A percentile compares a stretch with the other conserved stretches of the same genome.
Conservation (phyloP, 2,797 vertebrate genomes). For the Trematomus bernacchii region DNA sequence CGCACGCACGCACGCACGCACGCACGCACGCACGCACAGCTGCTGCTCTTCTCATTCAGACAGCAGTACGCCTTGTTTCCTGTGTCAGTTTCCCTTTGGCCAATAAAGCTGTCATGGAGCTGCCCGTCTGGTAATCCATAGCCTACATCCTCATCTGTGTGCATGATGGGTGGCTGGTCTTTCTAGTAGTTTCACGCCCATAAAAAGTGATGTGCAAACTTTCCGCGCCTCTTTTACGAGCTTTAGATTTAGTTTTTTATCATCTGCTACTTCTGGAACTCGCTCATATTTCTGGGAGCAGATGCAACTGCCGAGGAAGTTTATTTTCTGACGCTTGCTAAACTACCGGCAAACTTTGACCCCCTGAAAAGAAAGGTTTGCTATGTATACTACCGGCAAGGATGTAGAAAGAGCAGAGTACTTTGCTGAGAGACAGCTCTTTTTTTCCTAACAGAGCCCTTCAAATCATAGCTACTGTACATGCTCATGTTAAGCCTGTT, state of each 20-base stretch:
- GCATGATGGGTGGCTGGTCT: not conserved
- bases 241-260: slow-evolving; percentile 43
- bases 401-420: not conserved
- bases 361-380: slow-evolving; percentile 15
- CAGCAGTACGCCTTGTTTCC: slow-evolving; percentile 37
- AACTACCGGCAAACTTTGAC: slow-evolving; percentile 16
- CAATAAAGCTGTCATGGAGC: slow-evolving; percentile 52
- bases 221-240: slow-evolving; percentile 45
- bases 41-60: slow-evolving; percentile 42
- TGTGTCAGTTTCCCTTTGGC: slow-evolving; percentile 47
- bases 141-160: slow-evolving; percentile 19
- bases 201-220: slow-evolving; percentile 36
- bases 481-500: not conserved
- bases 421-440: slow-evolving; percentile 1
- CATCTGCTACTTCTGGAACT: slow-evolving; percentile 28
- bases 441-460: not conserved
- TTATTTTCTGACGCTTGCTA: not conserved
- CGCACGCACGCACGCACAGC: slow-evolving; percentile 34
- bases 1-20: slow-evolving; percentile 12
- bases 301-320: not conserved
- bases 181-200: slow-evolving; percentile 30
- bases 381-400: slow-evolving; percentile 31
- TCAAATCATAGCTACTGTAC: not conserved
- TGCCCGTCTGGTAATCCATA: slow-evolving; percentile 43
- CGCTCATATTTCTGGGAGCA: slow-evolving; percentile 37